phyloP scores from a whole-genome alignment of 2,888 invertebrate species.

The Theretra japonica region DNA sequence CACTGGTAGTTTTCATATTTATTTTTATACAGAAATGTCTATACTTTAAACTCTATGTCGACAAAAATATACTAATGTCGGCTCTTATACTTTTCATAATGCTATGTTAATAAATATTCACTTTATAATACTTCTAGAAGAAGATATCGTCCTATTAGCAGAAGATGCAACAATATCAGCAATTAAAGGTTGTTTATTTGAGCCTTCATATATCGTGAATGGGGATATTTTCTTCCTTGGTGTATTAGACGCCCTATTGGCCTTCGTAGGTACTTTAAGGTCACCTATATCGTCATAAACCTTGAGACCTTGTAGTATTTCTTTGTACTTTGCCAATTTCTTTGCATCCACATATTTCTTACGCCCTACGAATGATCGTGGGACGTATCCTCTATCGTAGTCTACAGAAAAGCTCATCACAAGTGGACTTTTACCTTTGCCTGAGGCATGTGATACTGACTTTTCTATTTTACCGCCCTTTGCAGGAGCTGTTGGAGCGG shows the following conservation, averaged over 20 bases:
- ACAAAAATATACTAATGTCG: too few relatives aligned
- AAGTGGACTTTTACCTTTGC: slow-evolving; percentile 52
- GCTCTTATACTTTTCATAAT: background rate
- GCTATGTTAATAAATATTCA: background rate
- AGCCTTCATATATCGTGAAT: slow-evolving; percentile 40
- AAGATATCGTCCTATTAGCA: slow-evolving; percentile 36
- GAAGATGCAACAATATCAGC: slow-evolving; percentile 35
- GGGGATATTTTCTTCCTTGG: slow-evolving; percentile 53
- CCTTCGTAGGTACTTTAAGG: slow-evolving; percentile 55
- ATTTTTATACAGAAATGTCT: too few relatives aligned
- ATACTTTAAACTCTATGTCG: too few relatives aligned
- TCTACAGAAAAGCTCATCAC: slow-evolving; percentile 65
- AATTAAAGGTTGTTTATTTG: slow-evolving; percentile 31
- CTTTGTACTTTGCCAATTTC: slow-evolving; percentile 64
- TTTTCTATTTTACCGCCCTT: slow-evolving; percentile 51
- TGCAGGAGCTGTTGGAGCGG: slow-evolving; percentile 7
- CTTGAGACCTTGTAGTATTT: slow-evolving; percentile 67
- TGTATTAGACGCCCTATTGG: slow-evolving; percentile 74
- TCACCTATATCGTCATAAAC: slow-evolving; percentile 65
- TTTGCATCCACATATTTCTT: slow-evolving; percentile 50
- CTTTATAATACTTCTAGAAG: slow-evolving; percentile 32
- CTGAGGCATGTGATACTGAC: slow-evolving; percentile 42
- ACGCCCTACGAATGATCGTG: slow-evolving; percentile 35
- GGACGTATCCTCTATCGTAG: slow-evolving; percentile 45
- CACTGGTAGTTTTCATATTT: too few relatives aligned